phyloP scores from a whole-genome alignment of 2,113 vertebrate genomes.

The Atrichornis clamosus region DNA sequence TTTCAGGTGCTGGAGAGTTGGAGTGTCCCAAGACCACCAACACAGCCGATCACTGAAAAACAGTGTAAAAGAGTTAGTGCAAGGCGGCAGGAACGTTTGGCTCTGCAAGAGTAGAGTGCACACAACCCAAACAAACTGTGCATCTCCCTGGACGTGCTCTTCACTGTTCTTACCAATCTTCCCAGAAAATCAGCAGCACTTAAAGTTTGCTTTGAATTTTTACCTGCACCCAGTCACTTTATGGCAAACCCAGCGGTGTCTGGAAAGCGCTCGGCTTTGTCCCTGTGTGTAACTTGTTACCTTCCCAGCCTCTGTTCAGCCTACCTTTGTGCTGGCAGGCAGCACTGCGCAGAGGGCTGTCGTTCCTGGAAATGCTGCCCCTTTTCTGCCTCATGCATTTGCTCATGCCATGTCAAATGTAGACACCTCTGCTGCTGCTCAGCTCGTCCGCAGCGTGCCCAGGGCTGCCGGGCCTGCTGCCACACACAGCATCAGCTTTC shows the following conservation, averaged over 20 bases:
- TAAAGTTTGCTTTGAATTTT: neutral
- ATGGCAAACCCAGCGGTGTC: neutral
- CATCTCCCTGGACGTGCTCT: neutral
- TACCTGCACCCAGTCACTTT: neutral
- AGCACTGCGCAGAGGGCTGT: neutral
- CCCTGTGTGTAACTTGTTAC: neutral
- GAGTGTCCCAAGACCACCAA: neutral
- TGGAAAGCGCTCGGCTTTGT: neutral
- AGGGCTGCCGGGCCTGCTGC: neutral
- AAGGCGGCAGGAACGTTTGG: fast-evolving
- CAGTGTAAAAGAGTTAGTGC: neutral
- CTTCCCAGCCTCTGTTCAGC: neutral
- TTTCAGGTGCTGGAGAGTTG: neutral
- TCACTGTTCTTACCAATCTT: neutral
- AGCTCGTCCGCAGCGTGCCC: neutral
- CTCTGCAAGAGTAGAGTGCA: neutral
- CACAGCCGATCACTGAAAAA: neutral
- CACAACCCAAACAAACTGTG: neutral
- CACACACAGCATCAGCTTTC: fast-evolving
- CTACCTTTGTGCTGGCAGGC: neutral
- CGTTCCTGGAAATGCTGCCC: neutral
- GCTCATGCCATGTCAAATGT: neutral
- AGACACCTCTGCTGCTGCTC: neutral
- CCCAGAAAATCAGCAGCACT: neutral
- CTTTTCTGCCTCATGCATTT: neutral